These are phyloP conservation scores for Lepidocolaptes lacrymiger DNA, from an alignment of 2,797 vertebrate genomes.

Conservation along the genomic window DNA sequence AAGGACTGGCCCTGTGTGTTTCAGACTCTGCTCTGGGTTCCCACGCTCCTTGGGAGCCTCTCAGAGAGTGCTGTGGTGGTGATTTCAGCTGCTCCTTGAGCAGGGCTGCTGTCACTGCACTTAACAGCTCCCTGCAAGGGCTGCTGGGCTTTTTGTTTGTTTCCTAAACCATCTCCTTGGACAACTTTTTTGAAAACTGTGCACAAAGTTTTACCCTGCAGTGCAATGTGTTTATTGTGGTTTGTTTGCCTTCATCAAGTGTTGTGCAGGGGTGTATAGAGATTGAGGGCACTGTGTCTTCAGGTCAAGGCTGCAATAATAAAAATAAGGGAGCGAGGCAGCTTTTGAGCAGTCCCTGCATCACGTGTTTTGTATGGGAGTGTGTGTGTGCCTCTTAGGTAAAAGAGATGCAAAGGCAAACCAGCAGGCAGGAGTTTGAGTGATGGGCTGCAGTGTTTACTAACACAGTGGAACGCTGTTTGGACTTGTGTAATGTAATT, in stretches of 20 bases:
- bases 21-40: background rate
- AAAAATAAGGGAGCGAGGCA: background rate
- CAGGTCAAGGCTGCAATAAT: background rate
- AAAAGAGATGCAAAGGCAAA: background rate
- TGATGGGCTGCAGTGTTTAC: background rate
- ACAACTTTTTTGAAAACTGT: background rate
- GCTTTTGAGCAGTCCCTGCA: background rate
- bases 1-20: background rate
- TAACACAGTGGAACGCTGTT: background rate
- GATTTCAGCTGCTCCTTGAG: background rate
- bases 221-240: background rate
- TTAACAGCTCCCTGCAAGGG: background rate
- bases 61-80: background rate
- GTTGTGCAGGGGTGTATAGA: rapidly evolving
- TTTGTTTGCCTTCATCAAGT: background rate
- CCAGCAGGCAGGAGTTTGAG: background rate
- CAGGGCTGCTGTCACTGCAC: background rate
- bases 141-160: background rate
- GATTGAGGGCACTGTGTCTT: background rate
- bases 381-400: background rate
- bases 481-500: background rate
- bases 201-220: background rate
- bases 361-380: too few relatives aligned
- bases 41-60: background rate
- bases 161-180: background rate